Evolutionary conservation across 1,140 invertebrate species (phyloP), one percentile per base, ranked within the genome.

Genomic region (Amyelois transitella): DNA sequence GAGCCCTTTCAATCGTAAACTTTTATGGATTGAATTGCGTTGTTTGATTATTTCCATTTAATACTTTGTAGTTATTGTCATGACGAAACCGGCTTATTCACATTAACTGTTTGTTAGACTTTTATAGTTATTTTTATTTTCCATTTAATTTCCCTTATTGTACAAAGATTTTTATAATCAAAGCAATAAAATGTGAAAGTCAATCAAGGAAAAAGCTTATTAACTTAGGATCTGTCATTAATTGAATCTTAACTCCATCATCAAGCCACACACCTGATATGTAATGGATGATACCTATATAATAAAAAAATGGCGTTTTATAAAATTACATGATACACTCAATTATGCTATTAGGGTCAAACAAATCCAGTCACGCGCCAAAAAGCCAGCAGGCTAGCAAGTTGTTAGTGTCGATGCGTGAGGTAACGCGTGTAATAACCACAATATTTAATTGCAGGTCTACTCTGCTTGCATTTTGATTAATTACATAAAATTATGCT

Each of bases 271-370:
- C n/a, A n/a, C n/a, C n/a, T n/a, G n/a, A n/a, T n/a, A n/a, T n/a
- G n/a, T n/a, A n/a, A n/a, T n/a, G n/a, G n/a, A n/a, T n/a, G n/a
- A n/a, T 14, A 38, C 32, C 1, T 32, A 10, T 38, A 38, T n/a
- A n/a, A n/a, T n/a, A n/a, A n/a, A 38, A 14, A 38, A 14, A 10
- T 24, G 21, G 21, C 4, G 49, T 32, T 32, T 32, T 19, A 20
- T 22, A 20, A 43, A 22, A 28, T 38, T 43, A 25, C 14, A 20
- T 18, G 18, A 28, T 14, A 10, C 24, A 51, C 48, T 54, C 54
- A 62, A 61, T 48, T 12, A 28, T 48, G 55, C 32, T 14, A 58
- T 62, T 62, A 62, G 55, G 60, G 60, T 62, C 55, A 54, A 38
- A 47, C 12, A 4, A 8, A n/a, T n/a, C n/a, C n/a, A 24, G 60